A percentile compares a stretch with the other conserved stretches of the same genome.
Evolutionary conservation across 2,113 vertebrate species (phyloP).

Genomic region (Pipra filicauda): DNA sequence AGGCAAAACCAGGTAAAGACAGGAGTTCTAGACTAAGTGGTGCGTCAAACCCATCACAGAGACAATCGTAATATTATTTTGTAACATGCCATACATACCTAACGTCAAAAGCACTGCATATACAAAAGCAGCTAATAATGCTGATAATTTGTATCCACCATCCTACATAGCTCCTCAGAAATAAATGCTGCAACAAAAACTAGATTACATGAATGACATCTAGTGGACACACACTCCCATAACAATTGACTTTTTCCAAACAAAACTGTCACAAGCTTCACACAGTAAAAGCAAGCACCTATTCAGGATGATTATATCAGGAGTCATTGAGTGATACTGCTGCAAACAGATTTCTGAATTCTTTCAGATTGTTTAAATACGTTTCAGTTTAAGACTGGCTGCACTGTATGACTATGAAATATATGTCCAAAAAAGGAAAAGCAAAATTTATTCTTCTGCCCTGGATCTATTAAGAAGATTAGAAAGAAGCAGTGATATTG

Average conservation of each 20-base stretch:
- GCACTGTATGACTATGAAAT: neutral
- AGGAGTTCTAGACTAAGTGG: neutral
- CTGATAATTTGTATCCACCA: neutral
- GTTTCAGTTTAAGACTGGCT: neutral
- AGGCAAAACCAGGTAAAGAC: neutral
- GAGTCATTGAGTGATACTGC: neutral
- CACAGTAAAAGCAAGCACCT: neutral
- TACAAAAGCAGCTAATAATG: conserved; percentile 29
- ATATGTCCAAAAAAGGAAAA: neutral
- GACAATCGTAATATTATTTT: conserved; percentile 6
- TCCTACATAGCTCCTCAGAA: neutral
- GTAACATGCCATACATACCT: neutral
- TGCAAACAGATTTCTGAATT: neutral
- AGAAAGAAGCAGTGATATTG: neutral
- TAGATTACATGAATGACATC: conserved; percentile 79
- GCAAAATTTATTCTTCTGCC: neutral
- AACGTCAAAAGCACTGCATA: neutral
- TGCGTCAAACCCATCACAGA: neutral
- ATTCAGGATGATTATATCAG: neutral
- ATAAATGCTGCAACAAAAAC: neutral
- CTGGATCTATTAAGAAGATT: neutral
- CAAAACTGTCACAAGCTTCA: neutral
- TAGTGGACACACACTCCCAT: conserved; percentile 64
- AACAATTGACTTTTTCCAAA: neutral
- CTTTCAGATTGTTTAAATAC: neutral